phyloP scores from a whole-genome alignment of 2,888 invertebrate species.

The Pseudococcus longispinus region DNA sequence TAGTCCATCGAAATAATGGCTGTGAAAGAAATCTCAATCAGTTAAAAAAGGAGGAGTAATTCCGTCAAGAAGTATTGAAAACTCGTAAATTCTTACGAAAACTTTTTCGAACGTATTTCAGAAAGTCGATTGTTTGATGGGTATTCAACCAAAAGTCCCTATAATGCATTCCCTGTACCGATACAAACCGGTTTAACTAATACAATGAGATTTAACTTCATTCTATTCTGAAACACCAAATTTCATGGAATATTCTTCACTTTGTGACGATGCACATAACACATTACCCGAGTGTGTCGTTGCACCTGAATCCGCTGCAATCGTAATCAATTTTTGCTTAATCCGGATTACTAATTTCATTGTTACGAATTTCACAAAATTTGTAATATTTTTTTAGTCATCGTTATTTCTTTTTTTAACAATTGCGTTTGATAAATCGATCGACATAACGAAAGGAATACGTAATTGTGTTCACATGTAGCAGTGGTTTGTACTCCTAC shows the following conservation, averaged over 20 bases:
- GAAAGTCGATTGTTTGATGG: neutral
- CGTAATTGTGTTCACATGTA: neutral
- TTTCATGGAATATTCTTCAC: neutral
- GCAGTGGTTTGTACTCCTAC: neutral
- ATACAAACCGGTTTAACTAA: neutral
- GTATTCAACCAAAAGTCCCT: neutral
- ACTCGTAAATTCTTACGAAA: neutral
- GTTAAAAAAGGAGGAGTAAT: too few relatives aligned
- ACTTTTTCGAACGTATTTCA: neutral
- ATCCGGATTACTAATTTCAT: neutral
- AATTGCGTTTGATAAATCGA: neutral
- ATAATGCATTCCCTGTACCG: neutral
- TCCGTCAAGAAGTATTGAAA: too few relatives aligned
- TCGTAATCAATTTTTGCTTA: neutral
- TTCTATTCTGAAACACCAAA: slow-evolving; percentile 3
- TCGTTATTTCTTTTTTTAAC: neutral
- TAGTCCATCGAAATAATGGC: too few relatives aligned
- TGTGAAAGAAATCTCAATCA: too few relatives aligned
- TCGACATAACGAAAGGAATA: neutral
- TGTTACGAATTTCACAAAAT: neutral
- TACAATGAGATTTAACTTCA: neutral
- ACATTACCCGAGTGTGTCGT: neutral
- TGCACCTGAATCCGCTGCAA: neutral
- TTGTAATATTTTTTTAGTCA: neutral
- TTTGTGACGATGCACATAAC: neutral